Base-by-base conservation (phyloP, 2,888 invertebrate genomes). In the Lamellibrachia satsuma region DNA sequence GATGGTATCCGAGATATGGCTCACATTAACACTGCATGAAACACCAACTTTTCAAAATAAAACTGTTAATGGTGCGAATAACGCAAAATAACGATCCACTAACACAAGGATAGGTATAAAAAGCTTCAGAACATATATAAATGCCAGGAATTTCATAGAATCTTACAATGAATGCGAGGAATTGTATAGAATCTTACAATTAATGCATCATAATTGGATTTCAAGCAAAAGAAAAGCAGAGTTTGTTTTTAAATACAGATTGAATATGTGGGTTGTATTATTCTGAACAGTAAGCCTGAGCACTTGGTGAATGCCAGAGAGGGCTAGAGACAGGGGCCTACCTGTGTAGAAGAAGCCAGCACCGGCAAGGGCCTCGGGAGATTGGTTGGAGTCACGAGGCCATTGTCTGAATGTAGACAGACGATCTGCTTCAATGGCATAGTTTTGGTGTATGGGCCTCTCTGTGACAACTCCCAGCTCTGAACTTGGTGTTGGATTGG, bases 371-470 rank as follows among this genome's bases (percentile, higher is more conserved):
- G 15, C 75, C 22, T 75, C 75, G n/a, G 75, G n/a, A 11, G 75
- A 22, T 2, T 22, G 75, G 6, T 11, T 15, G 15, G 75, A 75
- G 22, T 75, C 22, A 3, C n/a, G 3, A 75, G 75, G 22, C 75
- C 75, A 75, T n/a, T 75, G 75, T 75, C 75, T 75, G 75, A 75
- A 75, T 75, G 75, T 75, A 75, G 75, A 15, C 75, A 75, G 75
- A 75, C 75, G 75, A 6, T 75, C 75, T 6, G 75, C 75, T 75
- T 75, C 75, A 75, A 75, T 75, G 75, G 75, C 75, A 1, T 75
- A 75, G 75, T 75, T 75, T n/a, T 75, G 75, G n/a, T 75, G 75
- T 75, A 75, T 75, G 0, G 75, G 75, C n/a, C 15, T 11, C 1
- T 75, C 75, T 6, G 22, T 75, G 75, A 75, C 75, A 75, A 75